Percentiles rank a stretch among this genome's conserved stretches.
Evolutionary conservation across 23 tunicate genomes (phyloP).

Genomic region (Halocynthia roretzi): DNA sequence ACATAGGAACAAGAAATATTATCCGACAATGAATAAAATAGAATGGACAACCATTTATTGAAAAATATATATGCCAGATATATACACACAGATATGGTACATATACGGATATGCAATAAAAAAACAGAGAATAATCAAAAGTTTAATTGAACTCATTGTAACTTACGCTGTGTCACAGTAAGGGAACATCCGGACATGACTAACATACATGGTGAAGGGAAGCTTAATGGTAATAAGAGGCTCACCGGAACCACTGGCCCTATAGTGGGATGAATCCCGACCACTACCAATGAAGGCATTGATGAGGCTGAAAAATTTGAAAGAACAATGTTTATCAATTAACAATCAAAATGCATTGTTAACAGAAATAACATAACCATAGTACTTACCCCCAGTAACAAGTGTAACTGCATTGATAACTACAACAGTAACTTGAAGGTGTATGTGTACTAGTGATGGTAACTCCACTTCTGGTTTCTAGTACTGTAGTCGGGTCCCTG

Average conservation of each 20-base stretch:
- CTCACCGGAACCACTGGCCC: not conserved
- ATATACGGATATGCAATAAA: no score
- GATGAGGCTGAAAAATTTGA: constrained; percentile 3
- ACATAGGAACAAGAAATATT: not conserved
- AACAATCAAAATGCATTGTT: no score
- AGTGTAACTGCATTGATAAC: not conserved
- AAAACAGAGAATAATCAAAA: no score
- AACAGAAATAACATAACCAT: not conserved
- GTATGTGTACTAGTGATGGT: constrained; percentile 3
- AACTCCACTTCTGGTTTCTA: constrained; percentile 11
- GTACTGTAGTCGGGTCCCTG: not conserved
- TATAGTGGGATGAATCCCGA: not conserved
- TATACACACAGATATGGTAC: no score
- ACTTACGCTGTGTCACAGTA: constrained; percentile 5
- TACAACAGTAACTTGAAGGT: constrained; percentile 14
- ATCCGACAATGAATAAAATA: no score
- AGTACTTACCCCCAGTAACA: constrained; percentile 8
- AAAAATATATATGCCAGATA: no score
- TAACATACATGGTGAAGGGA: constrained; percentile 23
- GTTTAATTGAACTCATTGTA: not conserved
- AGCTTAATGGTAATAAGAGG: not conserved
- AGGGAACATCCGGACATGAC: constrained; percentile 16
- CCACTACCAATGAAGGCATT: constrained; percentile 19
- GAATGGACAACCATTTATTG: no score
- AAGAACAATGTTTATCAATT: no score